A percentile compares a stretch with the other conserved stretches of the same genome.
phyloP scores from a whole-genome alignment of 2,888 invertebrate species.

The Ethmia dodecea region DNA sequence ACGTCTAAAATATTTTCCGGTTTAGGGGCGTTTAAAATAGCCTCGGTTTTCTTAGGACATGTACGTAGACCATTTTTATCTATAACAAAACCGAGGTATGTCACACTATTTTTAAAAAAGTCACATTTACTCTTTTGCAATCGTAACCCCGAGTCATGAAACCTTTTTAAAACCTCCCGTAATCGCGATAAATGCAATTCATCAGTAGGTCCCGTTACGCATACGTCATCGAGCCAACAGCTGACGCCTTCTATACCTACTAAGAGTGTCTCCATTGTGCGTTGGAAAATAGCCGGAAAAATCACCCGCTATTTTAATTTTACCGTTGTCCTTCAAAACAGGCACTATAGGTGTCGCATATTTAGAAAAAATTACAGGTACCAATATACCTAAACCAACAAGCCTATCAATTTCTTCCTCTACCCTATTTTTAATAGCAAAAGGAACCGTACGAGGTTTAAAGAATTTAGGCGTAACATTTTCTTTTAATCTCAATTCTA shows the following conservation, averaged over 20 bases:
- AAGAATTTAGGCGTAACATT: neutral
- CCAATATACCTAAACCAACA: slow-evolving; percentile 11
- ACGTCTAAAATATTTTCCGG: slow-evolving; percentile 15
- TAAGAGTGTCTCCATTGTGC: slow-evolving; percentile 36
- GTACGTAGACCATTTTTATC: too few species aligned
- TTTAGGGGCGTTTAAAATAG: slow-evolving; percentile 18
- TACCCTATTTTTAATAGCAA: slow-evolving; percentile 18
- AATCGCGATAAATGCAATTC: too few species aligned
- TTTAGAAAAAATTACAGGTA: slow-evolving; percentile 12
- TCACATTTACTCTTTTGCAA: too few species aligned
- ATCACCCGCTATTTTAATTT: too few species aligned
- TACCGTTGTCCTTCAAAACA: slow-evolving; percentile 10
- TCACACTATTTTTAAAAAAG: too few species aligned
- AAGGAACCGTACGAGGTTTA: slow-evolving; percentile 11
- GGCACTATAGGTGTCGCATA: slow-evolving; percentile 20
- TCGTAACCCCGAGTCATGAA: too few species aligned
- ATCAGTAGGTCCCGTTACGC: neutral
- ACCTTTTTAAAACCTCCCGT: slow-evolving; percentile 25
- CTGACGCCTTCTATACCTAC: slow-evolving; percentile 29
- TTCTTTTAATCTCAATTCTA: neutral
- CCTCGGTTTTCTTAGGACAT: too few species aligned
- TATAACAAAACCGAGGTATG: too few species aligned
- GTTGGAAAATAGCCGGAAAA: slow-evolving; percentile 34
- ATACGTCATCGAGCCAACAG: slow-evolving; percentile 41
- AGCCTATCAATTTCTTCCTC: slow-evolving; percentile 15